phyloP scores from a whole-genome alignment of 1,140 invertebrate species.

The Meloidogyne floridensis region DNA sequence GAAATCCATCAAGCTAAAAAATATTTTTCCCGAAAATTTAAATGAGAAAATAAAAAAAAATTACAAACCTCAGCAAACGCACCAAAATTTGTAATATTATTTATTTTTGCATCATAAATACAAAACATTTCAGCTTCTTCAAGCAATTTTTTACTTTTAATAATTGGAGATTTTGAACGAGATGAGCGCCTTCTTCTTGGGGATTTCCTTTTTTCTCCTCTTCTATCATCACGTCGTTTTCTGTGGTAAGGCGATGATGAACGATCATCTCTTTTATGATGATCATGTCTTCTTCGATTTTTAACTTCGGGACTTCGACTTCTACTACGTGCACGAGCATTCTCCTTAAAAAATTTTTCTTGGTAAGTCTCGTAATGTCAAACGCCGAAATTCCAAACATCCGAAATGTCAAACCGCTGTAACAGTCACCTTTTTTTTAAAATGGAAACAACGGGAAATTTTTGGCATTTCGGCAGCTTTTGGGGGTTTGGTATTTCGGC shows the following conservation, averaged over 20 bases:
- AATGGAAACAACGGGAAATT: too few relatives aligned
- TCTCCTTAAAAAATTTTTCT: background rate
- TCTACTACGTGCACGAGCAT: background rate
- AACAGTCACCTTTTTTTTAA: too few relatives aligned
- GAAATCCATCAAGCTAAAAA: conserved; percentile 78
- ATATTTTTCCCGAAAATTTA: conserved; percentile 10
- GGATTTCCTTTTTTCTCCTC: conserved; percentile 1
- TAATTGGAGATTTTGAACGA: conserved; percentile 57
- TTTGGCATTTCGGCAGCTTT: too few relatives aligned
- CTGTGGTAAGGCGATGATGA: background rate
- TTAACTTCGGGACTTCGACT: conserved; percentile 28
- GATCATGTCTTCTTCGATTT: conserved; percentile 16
- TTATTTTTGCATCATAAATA: conserved; percentile 91
- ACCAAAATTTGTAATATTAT: conserved; percentile 92
- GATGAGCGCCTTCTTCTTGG: conserved; percentile 27
- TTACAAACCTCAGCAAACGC: conserved; percentile 82
- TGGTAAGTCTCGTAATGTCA: too few relatives aligned
- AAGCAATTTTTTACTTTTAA: conserved; percentile 60
- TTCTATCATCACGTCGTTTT: conserved; percentile 5
- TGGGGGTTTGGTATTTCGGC: too few relatives aligned
- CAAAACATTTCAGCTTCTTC: conserved; percentile 70
- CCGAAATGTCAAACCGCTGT: too few relatives aligned
- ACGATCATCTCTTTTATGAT: conserved; percentile 6
- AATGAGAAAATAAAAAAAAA: conserved; percentile 9
- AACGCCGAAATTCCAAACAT: too few relatives aligned